phyloP scores from a whole-genome alignment of 1,140 invertebrate species.

The Eubasilissa regina region DNA sequence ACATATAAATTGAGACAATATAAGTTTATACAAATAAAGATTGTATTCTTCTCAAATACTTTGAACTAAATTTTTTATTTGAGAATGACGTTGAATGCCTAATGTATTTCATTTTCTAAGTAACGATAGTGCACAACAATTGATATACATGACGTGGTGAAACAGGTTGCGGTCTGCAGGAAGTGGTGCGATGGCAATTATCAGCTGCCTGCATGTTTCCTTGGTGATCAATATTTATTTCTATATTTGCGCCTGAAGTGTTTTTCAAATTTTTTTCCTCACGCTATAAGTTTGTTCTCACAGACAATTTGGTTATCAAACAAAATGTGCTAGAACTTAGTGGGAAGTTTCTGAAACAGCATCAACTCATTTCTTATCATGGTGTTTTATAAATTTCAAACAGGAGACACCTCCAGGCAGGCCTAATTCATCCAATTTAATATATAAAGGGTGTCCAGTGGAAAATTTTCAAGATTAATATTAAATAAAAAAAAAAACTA shows the following conservation, averaged over 20 bases:
- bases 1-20: background rate
- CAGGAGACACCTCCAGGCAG: too few species aligned
- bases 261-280: background rate
- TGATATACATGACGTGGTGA: background rate
- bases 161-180: constrained; percentile 29
- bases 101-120: background rate
- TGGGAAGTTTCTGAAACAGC: too few species aligned
- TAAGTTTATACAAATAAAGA: background rate
- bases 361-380: too few species aligned
- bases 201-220: constrained; percentile 16
- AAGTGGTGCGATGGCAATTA: constrained; percentile 12
- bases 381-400: too few species aligned
- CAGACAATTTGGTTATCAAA: too few species aligned
- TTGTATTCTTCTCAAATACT: background rate
- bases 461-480: too few species aligned
- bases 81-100: too few species aligned
- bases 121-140: background rate
- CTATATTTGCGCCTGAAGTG: background rate
- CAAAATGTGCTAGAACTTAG: too few species aligned
- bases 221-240: background rate
- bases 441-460: background rate
- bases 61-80: too few species aligned
- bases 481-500: too few species aligned
- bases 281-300: background rate
- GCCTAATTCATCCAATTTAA: too few species aligned